Evolutionary conservation across 2,113 vertebrate genomes (phyloP), one percentile per base, ranked within the genome.

Genomic region (Leucosticte australis): DNA sequence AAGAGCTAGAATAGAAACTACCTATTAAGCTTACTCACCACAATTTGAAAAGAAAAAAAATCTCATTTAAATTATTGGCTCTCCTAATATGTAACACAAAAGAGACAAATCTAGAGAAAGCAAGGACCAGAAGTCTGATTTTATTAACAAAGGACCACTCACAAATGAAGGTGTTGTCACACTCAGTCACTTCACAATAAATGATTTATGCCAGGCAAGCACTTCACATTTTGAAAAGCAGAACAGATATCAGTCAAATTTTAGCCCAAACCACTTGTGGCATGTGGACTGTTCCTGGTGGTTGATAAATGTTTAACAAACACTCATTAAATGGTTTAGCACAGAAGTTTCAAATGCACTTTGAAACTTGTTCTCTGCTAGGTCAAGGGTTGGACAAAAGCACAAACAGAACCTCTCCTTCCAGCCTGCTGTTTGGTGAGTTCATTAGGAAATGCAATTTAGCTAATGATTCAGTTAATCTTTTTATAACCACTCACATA

Each of bases 391-490:
- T 80, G 86, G 69, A 65, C 19, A 70, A 24, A 81, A 81, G 59
- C 31, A 70, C 39, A 87, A 74, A 70, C 7, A 27, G 18, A 77
- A 68, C 33, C 50, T 87, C 63, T 71, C 47, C 35, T 70, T 91
- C 39, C 64, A 87, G 35, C 53, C 82, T 93, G 70, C 75, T 90
- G 16, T n/a, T 47, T 73, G 35, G 30, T 87, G 44, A 47, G 44
- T 90, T 55, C 39, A 67, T 87, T 84, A 73, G 31, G 37, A 94
- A 80, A 90, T 0, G 3, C 23, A 67, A 77, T 84, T 89, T 73
- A 85, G n/a, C 49, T 87, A 89, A 87, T 85, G 57, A 92, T 64
- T 82, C 70, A 39, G 27, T 87, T 64, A 89, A 92, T 84, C 62
- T 75, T 92, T 89, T 89, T 62, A 49, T 68, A 92, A 91, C 41